Conservation (phyloP, 2,113 vertebrate species). For the Macquaria australasica region DNA sequence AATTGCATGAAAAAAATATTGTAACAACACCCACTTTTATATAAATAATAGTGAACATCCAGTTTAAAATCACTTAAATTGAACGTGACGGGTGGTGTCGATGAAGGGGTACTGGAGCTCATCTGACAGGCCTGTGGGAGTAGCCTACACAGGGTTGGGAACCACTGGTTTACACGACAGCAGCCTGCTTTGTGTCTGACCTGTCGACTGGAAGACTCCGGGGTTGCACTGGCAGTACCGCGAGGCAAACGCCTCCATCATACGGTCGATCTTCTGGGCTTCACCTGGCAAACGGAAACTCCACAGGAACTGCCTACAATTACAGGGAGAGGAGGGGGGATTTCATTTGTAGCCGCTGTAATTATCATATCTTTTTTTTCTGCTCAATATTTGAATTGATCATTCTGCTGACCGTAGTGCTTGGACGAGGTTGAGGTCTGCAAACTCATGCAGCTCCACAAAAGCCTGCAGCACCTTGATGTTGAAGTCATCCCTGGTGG, state of each 20-base stretch:
- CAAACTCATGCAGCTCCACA: slow-evolving; percentile 99
- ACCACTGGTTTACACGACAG: not conserved
- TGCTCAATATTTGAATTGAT: not conserved
- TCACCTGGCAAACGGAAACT: slow-evolving; percentile 97
- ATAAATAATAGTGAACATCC: not conserved
- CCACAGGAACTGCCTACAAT: slow-evolving; percentile 95
- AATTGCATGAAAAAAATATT: too few relatives aligned
- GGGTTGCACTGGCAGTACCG: slow-evolving; percentile 98
- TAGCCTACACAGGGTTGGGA: not conserved
- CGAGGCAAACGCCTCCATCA: slow-evolving; percentile 98
- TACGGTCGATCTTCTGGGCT: slow-evolving; percentile 98
- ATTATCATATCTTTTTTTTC: not conserved
- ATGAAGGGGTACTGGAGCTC: not conserved
- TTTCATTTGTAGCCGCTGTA: too few relatives aligned
- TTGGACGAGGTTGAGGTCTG: slow-evolving; percentile 98
- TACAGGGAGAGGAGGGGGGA: not conserved
- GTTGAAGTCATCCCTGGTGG: slow-evolving; percentile 95
- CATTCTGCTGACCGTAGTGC: slow-evolving; percentile 91
- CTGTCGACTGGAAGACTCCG: slow-evolving; percentile 98
- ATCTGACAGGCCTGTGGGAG: not conserved
- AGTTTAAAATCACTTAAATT: not conserved
- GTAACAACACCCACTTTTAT: not conserved
- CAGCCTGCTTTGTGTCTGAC: slow-evolving; percentile 77
- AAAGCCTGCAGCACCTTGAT: slow-evolving; percentile 98
- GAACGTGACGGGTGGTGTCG: not conserved